These are phyloP conservation scores for Bimastos eiseni DNA, from an alignment of 2,888 invertebrate genomes.

Conservation along the genomic window DNA sequence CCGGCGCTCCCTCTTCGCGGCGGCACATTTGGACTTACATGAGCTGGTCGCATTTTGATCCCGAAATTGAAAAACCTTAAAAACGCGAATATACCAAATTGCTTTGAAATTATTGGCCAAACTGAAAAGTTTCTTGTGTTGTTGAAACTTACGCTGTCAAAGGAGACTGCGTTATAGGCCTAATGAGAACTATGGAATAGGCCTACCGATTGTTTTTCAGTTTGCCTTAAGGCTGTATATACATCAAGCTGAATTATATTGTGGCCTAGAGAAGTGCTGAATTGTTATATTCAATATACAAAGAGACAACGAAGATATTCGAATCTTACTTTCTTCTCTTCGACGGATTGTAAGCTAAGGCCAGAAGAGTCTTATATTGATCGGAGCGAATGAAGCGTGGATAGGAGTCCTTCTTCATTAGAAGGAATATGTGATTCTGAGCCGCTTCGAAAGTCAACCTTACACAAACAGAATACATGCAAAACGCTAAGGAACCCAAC, in stretches of 20 bases:
- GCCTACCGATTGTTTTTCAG: neutral
- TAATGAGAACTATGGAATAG: neutral
- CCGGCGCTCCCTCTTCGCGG: constrained; percentile 59
- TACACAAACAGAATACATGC: neutral
- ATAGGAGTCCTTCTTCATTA: constrained; percentile 98
- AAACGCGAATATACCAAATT: neutral
- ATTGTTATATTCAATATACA: neutral
- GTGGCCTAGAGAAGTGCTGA: neutral
- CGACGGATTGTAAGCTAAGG: constrained; percentile 72
- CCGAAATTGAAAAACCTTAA: constrained; percentile 75
- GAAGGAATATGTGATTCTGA: constrained; percentile 91
- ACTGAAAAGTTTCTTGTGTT: neutral
- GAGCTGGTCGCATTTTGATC: constrained; percentile 61
- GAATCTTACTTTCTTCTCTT: constrained; percentile 64
- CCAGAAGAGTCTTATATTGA: constrained; percentile 83
- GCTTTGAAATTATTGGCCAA: too few species aligned
- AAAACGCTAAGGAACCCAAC: too few species aligned
- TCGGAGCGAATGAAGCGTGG: constrained; percentile 94
- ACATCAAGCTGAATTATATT: neutral
- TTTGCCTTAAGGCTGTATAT: neutral
- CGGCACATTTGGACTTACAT: constrained; percentile 57
- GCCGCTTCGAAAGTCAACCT: constrained; percentile 90
- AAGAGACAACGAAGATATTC: neutral
- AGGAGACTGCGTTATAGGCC: too few species aligned
- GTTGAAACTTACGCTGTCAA: neutral